phyloP scores from a whole-genome alignment of 2,797 vertebrate genomes.

The Triplophysa bombifrons region DNA sequence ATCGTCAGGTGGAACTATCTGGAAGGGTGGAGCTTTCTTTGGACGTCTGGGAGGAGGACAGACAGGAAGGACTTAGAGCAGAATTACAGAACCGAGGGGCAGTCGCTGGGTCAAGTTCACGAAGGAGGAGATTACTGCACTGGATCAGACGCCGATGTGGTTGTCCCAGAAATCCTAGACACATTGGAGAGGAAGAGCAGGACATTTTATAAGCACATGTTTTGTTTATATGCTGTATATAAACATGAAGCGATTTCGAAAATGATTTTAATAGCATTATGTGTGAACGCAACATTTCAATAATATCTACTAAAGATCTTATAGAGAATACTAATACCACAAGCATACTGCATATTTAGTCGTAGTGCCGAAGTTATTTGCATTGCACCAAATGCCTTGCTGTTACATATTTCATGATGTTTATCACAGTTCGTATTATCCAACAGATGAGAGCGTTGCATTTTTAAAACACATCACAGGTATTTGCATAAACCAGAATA shows the following conservation, averaged over 20 bases:
- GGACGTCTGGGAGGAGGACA: constrained; percentile 14
- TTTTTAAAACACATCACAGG: constrained; percentile 4
- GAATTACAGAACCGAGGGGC: background rate
- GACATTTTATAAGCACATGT: constrained; percentile 17
- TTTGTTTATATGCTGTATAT: background rate
- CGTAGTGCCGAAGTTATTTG: background rate
- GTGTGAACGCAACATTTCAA: background rate
- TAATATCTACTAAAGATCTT: background rate
- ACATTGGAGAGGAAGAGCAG: constrained; percentile 18
- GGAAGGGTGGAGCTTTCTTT: constrained; percentile 14
- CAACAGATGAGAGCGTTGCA: background rate
- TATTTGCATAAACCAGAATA: background rate
- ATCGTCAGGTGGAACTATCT: background rate
- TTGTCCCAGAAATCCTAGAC: constrained; percentile 12
- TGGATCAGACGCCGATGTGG: constrained; percentile 50
- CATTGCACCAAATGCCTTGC: background rate
- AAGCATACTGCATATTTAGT: constrained; percentile 3
- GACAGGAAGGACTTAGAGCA: background rate
- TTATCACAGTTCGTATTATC: background rate
- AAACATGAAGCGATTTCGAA: background rate
- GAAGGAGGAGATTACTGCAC: constrained; percentile 36
- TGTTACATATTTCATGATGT: background rate
- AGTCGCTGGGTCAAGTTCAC: constrained; percentile 1
- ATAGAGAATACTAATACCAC: background rate
- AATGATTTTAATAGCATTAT: background rate